These are phyloP conservation scores for Paramormyrops kingsleyae DNA, from an alignment of 2,113 vertebrate genomes.

Conservation along the genomic window DNA sequence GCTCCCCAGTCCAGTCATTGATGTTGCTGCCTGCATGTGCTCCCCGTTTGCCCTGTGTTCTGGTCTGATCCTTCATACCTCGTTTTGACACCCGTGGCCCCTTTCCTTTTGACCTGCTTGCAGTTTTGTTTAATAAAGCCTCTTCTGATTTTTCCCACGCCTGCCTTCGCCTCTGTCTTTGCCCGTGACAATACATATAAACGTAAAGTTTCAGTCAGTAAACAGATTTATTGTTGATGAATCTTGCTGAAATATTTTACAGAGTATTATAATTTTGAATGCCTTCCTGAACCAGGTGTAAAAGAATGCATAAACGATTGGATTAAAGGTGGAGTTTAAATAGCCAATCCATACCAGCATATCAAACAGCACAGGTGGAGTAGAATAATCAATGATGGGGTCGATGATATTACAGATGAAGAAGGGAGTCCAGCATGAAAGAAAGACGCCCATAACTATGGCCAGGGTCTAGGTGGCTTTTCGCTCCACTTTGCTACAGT, in stretches of 20 bases:
- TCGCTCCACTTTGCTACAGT: constrained; percentile 12
- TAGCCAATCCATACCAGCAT: constrained; percentile 68
- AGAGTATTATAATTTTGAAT: constrained; percentile 59
- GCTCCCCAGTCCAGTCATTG: too few relatives aligned
- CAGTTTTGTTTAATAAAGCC: too few relatives aligned
- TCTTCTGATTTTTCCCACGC: too few relatives aligned
- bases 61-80: too few relatives aligned
- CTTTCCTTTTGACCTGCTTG: too few relatives aligned
- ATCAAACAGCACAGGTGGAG: constrained; percentile 35
- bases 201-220: constrained; percentile 34
- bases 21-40: too few relatives aligned
- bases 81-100: too few relatives aligned
- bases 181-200: too few relatives aligned
- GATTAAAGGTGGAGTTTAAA: constrained; percentile 69
- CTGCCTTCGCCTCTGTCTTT: too few relatives aligned
- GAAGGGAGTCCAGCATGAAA: constrained; percentile 70
- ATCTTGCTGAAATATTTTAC: constrained; percentile 56
- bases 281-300: constrained; percentile 68
- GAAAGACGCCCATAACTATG: constrained; percentile 64
- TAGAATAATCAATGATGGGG: constrained; percentile 49
- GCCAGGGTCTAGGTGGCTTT: constrained; percentile 53
- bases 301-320: constrained; percentile 71
- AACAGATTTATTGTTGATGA: constrained; percentile 58
- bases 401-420: constrained; percentile 60
- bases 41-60: too few relatives aligned